Evolutionary conservation across 2,888 invertebrate genomes (phyloP), one percentile per base, ranked within the genome.

Genomic region (Coecobrya sp.): DNA sequence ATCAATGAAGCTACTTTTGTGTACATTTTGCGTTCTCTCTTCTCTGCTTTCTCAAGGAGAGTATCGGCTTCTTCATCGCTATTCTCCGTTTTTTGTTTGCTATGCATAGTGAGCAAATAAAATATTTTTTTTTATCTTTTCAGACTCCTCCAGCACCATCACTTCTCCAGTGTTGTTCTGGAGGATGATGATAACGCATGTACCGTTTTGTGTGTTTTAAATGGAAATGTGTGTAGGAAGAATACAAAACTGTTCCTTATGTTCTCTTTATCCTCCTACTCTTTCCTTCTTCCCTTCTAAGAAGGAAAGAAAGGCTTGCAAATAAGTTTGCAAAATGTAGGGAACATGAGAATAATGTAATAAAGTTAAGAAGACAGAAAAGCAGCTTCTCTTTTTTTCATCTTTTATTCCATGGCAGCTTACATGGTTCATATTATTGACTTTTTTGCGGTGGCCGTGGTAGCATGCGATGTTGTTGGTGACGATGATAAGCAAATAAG

Each of bases 401-500:
- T n/a, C 55, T 7, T 55, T 55, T 19, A 55, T 19, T n/a, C n/a
- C 19, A 55, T 19, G 1, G 0, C n/a, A 1, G n/a, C 10, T 49
- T 16, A 49, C 49, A 49, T 62, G 22, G 62, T 2, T n/a, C 27
- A 68, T 10, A 27, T 30, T 68, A 70, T 70, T 70, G 70, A 76
- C 25, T 76, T 76, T 76, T 76, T 45, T 62, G 7, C 3, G 65
- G 30, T 16, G 27, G 30, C 16, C 8, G 11, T 68, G 19, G 65
- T 30, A 11, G 16, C 27, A 30, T 30, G n/a, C n/a, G 55, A 16
- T 19, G 19, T 30, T 30, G 27, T 30, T 68, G 65, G 3, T 30
- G 30, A 68, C 3, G 22, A 25, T 45, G 42, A 45, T 76, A 45
- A 76, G 45, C 42, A 76, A 76, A 76, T 76, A 76, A 10, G 73